These are phyloP conservation scores for Poeciliopsis occidentalis DNA, from an alignment of 2,113 vertebrate genomes.

Conservation along the genomic window DNA sequence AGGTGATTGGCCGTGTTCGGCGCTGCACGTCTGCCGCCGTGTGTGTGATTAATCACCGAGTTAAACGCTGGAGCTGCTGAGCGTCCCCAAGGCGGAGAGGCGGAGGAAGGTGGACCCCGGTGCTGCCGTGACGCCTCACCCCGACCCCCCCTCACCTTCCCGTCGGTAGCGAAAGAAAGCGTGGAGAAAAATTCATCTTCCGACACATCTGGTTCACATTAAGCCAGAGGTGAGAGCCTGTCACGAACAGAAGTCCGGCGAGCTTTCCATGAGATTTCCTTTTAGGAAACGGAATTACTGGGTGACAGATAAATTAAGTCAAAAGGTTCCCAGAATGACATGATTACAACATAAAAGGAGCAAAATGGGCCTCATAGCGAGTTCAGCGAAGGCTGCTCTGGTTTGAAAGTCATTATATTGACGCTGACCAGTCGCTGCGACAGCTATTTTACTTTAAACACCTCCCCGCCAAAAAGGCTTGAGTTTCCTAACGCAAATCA, in stretches of 20 bases:
- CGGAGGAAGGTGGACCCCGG: conserved; percentile 35
- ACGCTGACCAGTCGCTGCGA: not conserved
- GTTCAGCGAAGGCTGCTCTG: not conserved
- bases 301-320: conserved; percentile 42
- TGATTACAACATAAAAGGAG: conserved; percentile 17
- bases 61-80: conserved; percentile 40
- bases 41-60: conserved; percentile 74
- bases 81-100: conserved; percentile 38
- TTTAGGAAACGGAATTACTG: conserved; percentile 32
- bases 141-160: not conserved
- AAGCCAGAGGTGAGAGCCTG: conserved; percentile 60
- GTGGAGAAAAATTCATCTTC: conserved; percentile 39
- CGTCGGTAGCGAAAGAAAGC: conserved; percentile 63
- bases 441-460: not conserved
- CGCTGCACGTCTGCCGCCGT: conserved; percentile 55
- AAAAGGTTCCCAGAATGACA: conserved; percentile 22
- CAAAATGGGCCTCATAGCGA: not conserved
- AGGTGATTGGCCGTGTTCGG: conserved; percentile 61
- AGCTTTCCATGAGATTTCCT: conserved; percentile 21
- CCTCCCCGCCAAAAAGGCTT: not conserved
- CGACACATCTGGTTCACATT: conserved; percentile 68
- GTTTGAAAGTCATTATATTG: not conserved
- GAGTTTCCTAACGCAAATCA: not conserved
- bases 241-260: conserved; percentile 35
- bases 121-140: conserved; percentile 23